phyloP scores from a whole-genome alignment of 1,140 invertebrate genomes.

The Eurosta solidaginis region DNA sequence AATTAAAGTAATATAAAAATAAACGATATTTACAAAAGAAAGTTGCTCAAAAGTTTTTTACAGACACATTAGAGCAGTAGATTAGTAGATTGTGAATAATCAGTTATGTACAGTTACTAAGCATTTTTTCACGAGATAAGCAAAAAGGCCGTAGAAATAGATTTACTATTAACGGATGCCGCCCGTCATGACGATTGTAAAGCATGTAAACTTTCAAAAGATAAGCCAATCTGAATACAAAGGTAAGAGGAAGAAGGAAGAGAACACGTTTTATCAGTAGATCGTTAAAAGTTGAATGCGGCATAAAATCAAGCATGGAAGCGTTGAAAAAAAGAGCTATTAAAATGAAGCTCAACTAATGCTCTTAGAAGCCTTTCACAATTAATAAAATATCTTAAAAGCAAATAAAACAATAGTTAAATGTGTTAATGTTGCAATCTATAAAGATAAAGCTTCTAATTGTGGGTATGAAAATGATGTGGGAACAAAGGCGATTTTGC shows the following conservation, averaged over 20 bases:
- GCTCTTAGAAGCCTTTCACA: neutral
- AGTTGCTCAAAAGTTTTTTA: no score
- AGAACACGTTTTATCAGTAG: conserved; percentile 1
- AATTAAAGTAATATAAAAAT: no score
- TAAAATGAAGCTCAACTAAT: neutral
- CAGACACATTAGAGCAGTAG: no score
- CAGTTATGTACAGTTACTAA: no score
- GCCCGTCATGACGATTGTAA: neutral
- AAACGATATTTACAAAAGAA: no score
- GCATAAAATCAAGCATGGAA: neutral
- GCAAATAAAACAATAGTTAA: no score
- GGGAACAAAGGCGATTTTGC: neutral
- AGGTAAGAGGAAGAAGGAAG: no score
- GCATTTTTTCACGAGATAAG: no score
- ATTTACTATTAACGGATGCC: neutral
- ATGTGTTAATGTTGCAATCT: neutral
- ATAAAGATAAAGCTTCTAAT: neutral
- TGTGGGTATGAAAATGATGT: neutral
- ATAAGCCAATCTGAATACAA: neutral
- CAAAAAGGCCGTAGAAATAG: no score
- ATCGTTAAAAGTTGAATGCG: neutral
- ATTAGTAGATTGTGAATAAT: no score
- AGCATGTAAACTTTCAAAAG: neutral
- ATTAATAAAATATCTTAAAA: neutral
- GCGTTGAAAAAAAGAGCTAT: neutral